Evolutionary conservation across 2,797 vertebrate genomes (phyloP), one percentile per base, ranked within the genome.

Genomic region (Micropoecilia bifurca): DNA sequence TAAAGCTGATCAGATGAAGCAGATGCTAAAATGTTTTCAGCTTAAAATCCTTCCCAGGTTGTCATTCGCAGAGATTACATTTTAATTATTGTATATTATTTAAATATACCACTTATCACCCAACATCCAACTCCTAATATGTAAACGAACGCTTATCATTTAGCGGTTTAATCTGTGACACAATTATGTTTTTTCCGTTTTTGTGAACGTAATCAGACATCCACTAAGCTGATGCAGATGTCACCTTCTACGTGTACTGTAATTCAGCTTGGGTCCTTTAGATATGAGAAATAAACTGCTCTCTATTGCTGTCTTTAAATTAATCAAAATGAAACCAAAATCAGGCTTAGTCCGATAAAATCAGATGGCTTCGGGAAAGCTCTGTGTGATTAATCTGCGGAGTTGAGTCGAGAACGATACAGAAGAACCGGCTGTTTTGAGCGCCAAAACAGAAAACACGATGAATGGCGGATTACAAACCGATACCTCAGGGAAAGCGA

Each of bases 401-500:
- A 68, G 63, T 22, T 41, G 69, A 63, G 46, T n/a, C 9, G n/a
- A 71, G 41, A 47, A 78, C 7, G 43, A 45, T 16, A 50, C 39
- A 50, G 36, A 6, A 73, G 57, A 50, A 25, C 36, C 20, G 63
- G 36, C 6, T 68, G 63, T 20, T 41, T 16, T n/a, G 47, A 79
- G 76, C 30, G n/a, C 2, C 14, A 77, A 81, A 88, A 78, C 28
- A 61, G 69, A 80, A 80, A 81, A 45, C 41, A 86, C 85, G 90
- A 91, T 66, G 22, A 87, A 91, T 91, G 81, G 55, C 48, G 43
- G 77, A 87, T 71, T 55, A 72, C 75, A 73, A 81, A 78, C 80
- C 41, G 83, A 89, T 83, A 81, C 76, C 41, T 78, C 68, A 1
- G 76, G 82, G 81, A 84, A 89, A 87, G 90, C 63, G 68, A 88